Base-by-base conservation (phyloP, 2,113 vertebrate species). In the Phocoena phocoena region DNA sequence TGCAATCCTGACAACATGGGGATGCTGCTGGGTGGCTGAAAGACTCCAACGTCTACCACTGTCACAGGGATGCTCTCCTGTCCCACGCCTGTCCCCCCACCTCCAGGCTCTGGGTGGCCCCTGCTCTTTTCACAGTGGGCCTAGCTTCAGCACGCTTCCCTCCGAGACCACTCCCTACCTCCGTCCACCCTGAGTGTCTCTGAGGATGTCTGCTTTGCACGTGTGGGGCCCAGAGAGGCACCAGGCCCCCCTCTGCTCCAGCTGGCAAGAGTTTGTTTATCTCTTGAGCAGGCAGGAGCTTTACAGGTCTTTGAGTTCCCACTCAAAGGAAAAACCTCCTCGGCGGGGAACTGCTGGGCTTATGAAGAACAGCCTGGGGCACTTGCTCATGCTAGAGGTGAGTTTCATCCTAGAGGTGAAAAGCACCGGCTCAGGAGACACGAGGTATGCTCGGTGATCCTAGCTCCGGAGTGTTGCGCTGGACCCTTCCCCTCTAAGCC, bases 401-500 rank as follows among this genome's bases (percentile, higher is more conserved):
- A 58, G 36, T 60, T 88, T 26, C 50, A 38, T 36, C 21, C 9
- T 0, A 2, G 8, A 0, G 0, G 36, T 23, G 14, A 41, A 53
- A 31, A 77, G 67, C 60, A 1, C 36, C 0, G 8, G 47, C 58
- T 70, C 28, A 23, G 12, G 53, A 36, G 41, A 20, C 84, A 6
- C 0, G 1, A 15, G 47, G 25, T 23, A 5, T 4, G 20, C 20
- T 13, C 36, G 1, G 0, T 10, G 23, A 13, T 41, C 47, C 53
- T 67, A 76, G 65, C 9, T 36, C 86, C 2, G 3, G 17, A 62
- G 4, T n/a, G 33, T 26, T 1, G 3, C 80, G 12, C 10, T 21
- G 82, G 79, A 50, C 53, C 5, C 13, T 6, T 33, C n/a, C 31
- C 50, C n/a, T 76, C 17, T 14, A 55, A 67, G n/a, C 47, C 20